Base-by-base conservation (phyloP, 2,797 vertebrate species). In the Cossypha dichroa region DNA sequence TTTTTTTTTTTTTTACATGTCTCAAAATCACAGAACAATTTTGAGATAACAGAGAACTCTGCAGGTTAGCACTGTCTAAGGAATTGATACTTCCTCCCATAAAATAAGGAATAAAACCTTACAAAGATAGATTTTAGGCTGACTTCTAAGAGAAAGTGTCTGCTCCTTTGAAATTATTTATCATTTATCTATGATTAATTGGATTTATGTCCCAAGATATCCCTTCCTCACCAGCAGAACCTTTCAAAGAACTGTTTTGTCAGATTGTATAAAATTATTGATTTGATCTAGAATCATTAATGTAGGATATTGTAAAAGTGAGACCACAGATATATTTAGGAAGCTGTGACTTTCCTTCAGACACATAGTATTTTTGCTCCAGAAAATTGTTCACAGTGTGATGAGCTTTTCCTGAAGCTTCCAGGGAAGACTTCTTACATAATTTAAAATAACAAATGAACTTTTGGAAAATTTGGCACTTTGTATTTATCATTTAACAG, bases 1-100 rank as follows among this genome's bases (percentile, higher is more conserved):
- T 3, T 34, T 41, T 80, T 4, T 33, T 33, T 46, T 74, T 40
- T 52, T 52, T 8, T 17, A 38, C 0, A 0, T 4, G 1, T 34
- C 6, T 73, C 19, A 63, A 83, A 85, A 91, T 41, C 48, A 52
- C 8, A 15, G 33, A 59, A 56, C 5, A 38, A 34, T 89, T 81
- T 45, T 64, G 19, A 81, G 46, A 18, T 58, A 63, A 55, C 12
- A 56, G 41, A 77, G 13, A 70, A 72, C 5, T 48, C 38, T 49
- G 6, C 3, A 4, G 8, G 6, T 28, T 46, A 83, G 7, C 21
- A 46, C 11, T 88, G 15, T 36, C 41, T 58, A 33, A 63, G 46
- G 11, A 84, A 84, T 70, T 2, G 0, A 59, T 81, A 41, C 3
- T 64, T 83, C 23, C 3, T 90, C 21, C 15, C 15, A 58, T 11